Evolutionary conservation across 2,113 vertebrate genomes (phyloP), one percentile per base, ranked within the genome.

Genomic region (Chauna torquata): DNA sequence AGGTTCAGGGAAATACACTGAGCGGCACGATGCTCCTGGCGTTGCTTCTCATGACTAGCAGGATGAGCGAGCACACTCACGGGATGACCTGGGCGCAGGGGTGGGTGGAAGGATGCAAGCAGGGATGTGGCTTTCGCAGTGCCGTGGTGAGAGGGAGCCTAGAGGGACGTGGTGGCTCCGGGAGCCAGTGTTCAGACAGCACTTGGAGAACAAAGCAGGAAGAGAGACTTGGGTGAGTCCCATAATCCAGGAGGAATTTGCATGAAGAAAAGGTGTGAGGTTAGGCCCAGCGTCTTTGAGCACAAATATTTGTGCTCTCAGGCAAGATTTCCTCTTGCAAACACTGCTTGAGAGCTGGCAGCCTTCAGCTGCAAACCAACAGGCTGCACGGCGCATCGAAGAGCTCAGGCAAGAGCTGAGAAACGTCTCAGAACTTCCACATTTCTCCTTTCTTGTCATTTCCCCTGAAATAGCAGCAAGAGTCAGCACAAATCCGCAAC

Each of bases 361-460:
- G 50, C 79, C 50, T 76, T 52, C 38, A 44, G 25, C 44, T 24
- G 23, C 2, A 3, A 8, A 12, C 3, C 0, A 42, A 5, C 32
- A 30, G 78, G 65, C 16, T 6, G 55, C 36, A 17, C 0, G 3
- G 15, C 3, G 0, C 25, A 1, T 14, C 20, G 25, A 50, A 38
- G 20, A 49, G 66, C 47, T 79, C 36, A n/a, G 52, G 11, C 28
- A 47, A 45, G 40, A 85, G 89, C 40, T 0, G 14, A 65, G 70
- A 32, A 75, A 76, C 0, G 1, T 25, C 87, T 27, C 79, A 50
- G 42, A 50, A 61, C 69, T 25, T n/a, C 64, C 49, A 15, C 25
- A 2, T 28, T 32, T 36, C 91, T 45, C 5, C 52, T 72, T 17
- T 28, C 32, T 27, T 55, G 16, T 5, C 17, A 4, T 47, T 59